A percentile compares a stretch with the other conserved stretches of the same genome.
Evolutionary conservation across 1,140 invertebrate species (phyloP).

Genomic region (Bombus pascuorum): DNA sequence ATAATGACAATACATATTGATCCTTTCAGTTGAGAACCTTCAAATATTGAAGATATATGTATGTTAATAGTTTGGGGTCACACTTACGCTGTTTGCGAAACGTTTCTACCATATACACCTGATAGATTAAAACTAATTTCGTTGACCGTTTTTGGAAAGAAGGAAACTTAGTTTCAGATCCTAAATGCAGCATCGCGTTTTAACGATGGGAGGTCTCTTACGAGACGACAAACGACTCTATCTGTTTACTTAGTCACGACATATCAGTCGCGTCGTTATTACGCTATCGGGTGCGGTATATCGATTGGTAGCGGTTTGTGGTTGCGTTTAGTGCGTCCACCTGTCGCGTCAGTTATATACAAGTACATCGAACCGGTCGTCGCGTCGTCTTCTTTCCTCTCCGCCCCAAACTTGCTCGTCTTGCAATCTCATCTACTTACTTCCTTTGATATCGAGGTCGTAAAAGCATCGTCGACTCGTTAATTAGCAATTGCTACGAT

Average conservation of each 20-base stretch:
- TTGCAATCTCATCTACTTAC: background rate
- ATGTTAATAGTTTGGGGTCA: too few species aligned
- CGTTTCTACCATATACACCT: too few species aligned
- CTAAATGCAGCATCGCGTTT: too few species aligned
- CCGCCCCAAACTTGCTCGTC: background rate
- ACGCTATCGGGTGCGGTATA: background rate
- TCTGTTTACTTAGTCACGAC: constrained; percentile 13
- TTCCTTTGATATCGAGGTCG: background rate
- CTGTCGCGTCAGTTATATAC: constrained; percentile 19
- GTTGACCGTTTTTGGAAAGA: too few species aligned
- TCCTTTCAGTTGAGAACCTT: too few species aligned
- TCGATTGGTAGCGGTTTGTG: constrained; percentile 21
- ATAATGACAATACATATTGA: too few species aligned
- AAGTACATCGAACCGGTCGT: constrained; percentile 7
- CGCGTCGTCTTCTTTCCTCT: too few species aligned
- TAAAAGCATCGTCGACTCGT: constrained; percentile 35
- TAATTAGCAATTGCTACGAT: constrained; percentile 70
- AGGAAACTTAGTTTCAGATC: too few species aligned
- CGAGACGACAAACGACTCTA: constrained; percentile 13
- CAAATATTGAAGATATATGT: too few species aligned
- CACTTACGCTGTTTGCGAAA: too few species aligned
- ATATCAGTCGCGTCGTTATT: background rate
- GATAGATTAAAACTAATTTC: too few species aligned
- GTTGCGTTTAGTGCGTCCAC: constrained; percentile 26
- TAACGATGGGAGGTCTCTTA: constrained; percentile 1